A percentile compares a stretch with the other conserved stretches of the same genome.
Conservation (phyloP, 2,888 invertebrate species). For the Aricia artaxerxes region DNA sequence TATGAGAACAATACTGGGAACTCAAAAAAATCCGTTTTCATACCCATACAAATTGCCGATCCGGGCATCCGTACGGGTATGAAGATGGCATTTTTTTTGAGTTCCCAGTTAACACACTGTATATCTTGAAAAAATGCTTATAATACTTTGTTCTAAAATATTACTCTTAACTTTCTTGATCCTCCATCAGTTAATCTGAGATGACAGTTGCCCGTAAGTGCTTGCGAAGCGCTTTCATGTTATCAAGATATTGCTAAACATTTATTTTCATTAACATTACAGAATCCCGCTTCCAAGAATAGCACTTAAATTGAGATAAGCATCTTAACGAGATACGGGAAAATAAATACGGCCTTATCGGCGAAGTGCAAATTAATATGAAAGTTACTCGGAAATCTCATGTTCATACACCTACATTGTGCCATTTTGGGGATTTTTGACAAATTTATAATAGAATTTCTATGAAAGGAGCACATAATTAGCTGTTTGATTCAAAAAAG, state of each 20-base stretch:
- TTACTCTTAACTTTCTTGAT: not conserved
- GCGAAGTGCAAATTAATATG: constrained; percentile 13
- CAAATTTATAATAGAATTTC: not conserved
- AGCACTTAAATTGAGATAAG: constrained; percentile 11
- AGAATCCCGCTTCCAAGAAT: constrained; percentile 19
- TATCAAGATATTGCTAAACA: constrained; percentile 18
- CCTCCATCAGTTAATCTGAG: not conserved
- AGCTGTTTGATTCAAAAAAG: not conserved
- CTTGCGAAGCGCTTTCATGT: constrained; percentile 1
- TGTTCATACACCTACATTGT: not conserved
- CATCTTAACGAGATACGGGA: constrained; percentile 21
- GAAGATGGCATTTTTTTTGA: too few relatives aligned
- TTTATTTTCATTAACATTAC: constrained; percentile 2
- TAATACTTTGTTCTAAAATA: not conserved
- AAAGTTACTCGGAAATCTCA: not conserved
- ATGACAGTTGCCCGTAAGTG: not conserved
- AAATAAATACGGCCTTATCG: constrained; percentile 23
- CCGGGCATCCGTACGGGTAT: too few relatives aligned
- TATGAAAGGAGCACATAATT: not conserved
- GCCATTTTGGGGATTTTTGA: not conserved
- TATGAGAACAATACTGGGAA: too few relatives aligned
- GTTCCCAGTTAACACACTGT: too few relatives aligned
- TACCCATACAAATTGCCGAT: too few relatives aligned
- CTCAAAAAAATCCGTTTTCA: too few relatives aligned
- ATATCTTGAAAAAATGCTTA: too few relatives aligned